Evolutionary conservation across 1,140 invertebrate species (phyloP), one percentile per base, ranked within the genome.

Genomic region (Odontomachus brunneus): DNA sequence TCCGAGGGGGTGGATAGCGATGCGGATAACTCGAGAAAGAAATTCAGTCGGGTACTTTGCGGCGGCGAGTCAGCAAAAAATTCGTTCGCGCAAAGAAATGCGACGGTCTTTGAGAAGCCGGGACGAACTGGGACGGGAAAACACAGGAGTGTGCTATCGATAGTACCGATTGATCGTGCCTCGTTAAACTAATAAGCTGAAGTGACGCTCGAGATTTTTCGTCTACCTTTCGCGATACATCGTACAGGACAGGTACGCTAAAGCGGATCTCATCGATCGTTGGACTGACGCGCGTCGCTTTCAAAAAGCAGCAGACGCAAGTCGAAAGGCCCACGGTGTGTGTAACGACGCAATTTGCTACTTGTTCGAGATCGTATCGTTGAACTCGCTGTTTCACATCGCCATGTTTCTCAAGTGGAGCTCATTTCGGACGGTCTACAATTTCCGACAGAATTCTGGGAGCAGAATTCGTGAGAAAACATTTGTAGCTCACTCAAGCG

Each of bases 111-210:
- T 62, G 51, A 55, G n/a, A 33, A 19, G 38, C 11, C 17, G 15
- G 14, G 38, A 65, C 19, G 11, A 38, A 15, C 48, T 15, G 12
- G 33, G 26, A 9, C 17, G 17, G 3, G 4, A 33, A 44, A 11
- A 44, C 38, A 44, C 1, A 55, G 19, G 14, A 29, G n/a, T n/a
- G n/a, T n/a, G n/a, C n/a, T n/a, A n/a, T n/a, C 26, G 4, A 49
- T 33, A 24, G 48, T 14, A 15, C 29, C 75, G 26, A 71, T 63
- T 71, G 84, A 76, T 65, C 59, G 49, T 65, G 81, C 72, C 57
- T 83, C 53, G 81, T 85, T 83, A 83, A 65, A 76, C 84, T 83
- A 78, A 85, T 85, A 83, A 83, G 72, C 38, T 57, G 49, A n/a
- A 38, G 48, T 78, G 71, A 82, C 63, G 15, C 12, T 51, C 51